These are phyloP conservation scores for Palloptera scutellata DNA, from an alignment of 2,888 invertebrate genomes.

Conservation along the genomic window DNA sequence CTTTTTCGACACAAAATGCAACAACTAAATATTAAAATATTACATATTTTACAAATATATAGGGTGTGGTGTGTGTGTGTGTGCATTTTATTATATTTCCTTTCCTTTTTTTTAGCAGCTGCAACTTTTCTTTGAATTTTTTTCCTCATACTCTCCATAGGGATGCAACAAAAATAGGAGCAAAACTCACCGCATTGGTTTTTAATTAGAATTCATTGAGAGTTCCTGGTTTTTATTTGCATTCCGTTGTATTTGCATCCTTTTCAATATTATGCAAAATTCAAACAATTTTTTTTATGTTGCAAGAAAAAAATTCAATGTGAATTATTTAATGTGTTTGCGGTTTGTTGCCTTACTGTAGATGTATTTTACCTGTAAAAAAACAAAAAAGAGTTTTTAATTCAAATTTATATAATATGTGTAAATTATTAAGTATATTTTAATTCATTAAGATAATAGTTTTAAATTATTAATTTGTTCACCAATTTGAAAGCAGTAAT, in stretches of 20 bases:
- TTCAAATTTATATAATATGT: background rate
- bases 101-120: background rate
- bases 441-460: too few relatives aligned
- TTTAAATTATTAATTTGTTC: too few relatives aligned
- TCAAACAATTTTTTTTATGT: background rate
- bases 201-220: constrained; percentile 24
- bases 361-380: constrained; percentile 19
- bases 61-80: too few relatives aligned
- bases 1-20: too few relatives aligned
- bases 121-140: background rate
- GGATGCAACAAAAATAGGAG: too few relatives aligned
- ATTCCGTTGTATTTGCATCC: constrained; percentile 4
- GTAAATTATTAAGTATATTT: background rate
- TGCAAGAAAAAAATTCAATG: background rate
- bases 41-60: too few relatives aligned
- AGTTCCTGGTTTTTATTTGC: constrained; percentile 7
- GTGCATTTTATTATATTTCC: background rate
- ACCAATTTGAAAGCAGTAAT: too few relatives aligned
- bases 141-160: too few relatives aligned
- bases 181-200: constrained; percentile 19
- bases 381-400: background rate
- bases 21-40: too few relatives aligned
- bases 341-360: background rate
- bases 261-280: background rate
- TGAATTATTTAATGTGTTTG: constrained; percentile 12